Percentiles rank a stretch among this genome's conserved stretches.
Evolutionary conservation across 2,113 vertebrate genomes (phyloP).

Genomic region (Heloderma charlesbogerti): DNA sequence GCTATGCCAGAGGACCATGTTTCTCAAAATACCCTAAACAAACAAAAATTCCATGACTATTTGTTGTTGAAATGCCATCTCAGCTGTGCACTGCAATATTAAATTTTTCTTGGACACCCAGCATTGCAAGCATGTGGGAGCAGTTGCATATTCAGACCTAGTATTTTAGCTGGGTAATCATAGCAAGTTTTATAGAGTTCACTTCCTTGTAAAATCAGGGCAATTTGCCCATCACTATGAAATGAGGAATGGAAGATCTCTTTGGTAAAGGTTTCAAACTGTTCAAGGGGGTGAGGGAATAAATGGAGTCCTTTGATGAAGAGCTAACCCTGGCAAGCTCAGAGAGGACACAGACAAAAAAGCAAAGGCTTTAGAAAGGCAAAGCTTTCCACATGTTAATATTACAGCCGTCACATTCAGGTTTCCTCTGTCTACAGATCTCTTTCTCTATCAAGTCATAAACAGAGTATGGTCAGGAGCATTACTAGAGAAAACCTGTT

Average conservation of each 20-base stretch:
- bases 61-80: not conserved
- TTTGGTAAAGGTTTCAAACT: not conserved
- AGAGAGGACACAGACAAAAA: not conserved
- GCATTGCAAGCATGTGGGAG: not conserved
- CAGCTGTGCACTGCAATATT: not conserved
- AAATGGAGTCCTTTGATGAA: not conserved
- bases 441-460: not conserved
- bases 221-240: not conserved
- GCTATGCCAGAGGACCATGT: not conserved
- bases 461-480: not conserved
- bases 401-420: not conserved
- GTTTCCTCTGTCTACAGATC: not conserved
- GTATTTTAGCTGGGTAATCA: not conserved
- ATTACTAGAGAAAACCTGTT: not conserved
- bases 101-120: not conserved
- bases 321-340: too few relatives aligned
- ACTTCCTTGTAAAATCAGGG: not conserved
- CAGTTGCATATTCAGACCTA: not conserved
- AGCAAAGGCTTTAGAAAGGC: not conserved
- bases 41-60: not conserved
- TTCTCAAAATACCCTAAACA: not conserved
- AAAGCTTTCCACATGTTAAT: not conserved
- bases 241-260: not conserved
- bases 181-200: not conserved
- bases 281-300: not conserved